phyloP scores from a whole-genome alignment of 2,888 invertebrate genomes.

The Cheilosia variabilis region DNA sequence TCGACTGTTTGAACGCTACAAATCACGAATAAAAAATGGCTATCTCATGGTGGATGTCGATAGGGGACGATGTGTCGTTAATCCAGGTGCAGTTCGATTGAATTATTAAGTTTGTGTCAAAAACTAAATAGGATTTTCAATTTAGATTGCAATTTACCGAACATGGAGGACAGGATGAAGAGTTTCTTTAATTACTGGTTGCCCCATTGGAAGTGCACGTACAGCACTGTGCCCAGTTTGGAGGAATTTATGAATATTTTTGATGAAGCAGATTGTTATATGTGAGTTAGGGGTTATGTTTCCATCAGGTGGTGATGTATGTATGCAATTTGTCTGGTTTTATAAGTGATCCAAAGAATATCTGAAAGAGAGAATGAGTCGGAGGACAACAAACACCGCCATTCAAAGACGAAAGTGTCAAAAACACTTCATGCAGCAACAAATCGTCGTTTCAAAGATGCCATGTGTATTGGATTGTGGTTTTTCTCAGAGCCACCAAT shows the following conservation, averaged over 20 bases:
- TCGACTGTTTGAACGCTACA: conserved; percentile 79
- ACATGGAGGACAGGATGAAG: conserved; percentile 84
- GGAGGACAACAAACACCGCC: too few species aligned
- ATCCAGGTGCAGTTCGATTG: conserved; percentile 79
- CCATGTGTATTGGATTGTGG: too few species aligned
- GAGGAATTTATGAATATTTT: conserved; percentile 85
- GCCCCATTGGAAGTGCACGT: conserved; percentile 83
- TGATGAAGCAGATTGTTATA: conserved; percentile 85
- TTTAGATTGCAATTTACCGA: conserved; percentile 82
- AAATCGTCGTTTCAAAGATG: too few species aligned
- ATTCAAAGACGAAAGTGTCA: too few species aligned
- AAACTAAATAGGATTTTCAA: conserved; percentile 35
- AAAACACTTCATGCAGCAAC: too few species aligned
- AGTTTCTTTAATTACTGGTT: conserved; percentile 84
- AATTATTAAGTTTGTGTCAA: conserved; percentile 37
- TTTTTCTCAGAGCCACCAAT: background rate
- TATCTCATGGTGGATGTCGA: conserved; percentile 79
- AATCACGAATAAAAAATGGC: conserved; percentile 79
- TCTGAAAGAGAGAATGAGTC: too few species aligned
- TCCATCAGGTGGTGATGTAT: background rate
- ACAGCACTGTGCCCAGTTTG: conserved; percentile 84
- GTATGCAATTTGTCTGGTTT: too few species aligned
- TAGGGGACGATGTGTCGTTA: conserved; percentile 80
- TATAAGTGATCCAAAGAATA: too few species aligned
- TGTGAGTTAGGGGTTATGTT: conserved; percentile 81